phyloP scores from a whole-genome alignment of 2,113 vertebrate species.

The Pomatostomus ruficeps region DNA sequence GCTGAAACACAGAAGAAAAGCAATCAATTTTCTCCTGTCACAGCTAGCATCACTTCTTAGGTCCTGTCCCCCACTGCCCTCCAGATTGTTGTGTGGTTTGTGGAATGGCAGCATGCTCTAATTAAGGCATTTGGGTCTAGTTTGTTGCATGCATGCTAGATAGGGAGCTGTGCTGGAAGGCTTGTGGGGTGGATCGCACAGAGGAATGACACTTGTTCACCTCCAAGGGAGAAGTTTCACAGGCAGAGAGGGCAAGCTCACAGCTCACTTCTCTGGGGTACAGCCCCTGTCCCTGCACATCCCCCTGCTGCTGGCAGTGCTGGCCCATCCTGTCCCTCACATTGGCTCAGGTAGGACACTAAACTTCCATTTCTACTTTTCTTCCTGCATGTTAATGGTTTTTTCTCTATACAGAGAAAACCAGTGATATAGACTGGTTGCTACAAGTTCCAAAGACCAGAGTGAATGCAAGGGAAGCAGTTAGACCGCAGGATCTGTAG shows the following conservation, averaged over 20 bases:
- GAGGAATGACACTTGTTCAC: background rate
- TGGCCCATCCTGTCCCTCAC: fast-evolving
- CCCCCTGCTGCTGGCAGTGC: background rate
- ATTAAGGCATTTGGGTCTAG: background rate
- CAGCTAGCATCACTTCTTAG: background rate
- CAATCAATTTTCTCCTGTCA: background rate
- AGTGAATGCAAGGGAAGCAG: background rate
- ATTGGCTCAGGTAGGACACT: background rate
- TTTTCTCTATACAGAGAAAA: background rate
- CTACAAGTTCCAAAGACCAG: background rate
- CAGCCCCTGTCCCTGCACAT: background rate
- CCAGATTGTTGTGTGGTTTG: background rate
- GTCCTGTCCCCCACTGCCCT: background rate
- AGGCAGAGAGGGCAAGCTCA: background rate
- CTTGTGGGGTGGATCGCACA: background rate
- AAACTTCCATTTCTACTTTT: background rate
- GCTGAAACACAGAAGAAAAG: background rate
- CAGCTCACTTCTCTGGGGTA: background rate
- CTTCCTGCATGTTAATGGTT: background rate
- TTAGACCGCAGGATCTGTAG: background rate
- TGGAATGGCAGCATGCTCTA: background rate
- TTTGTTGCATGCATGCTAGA: background rate
- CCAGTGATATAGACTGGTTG: background rate
- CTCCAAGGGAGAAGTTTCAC: background rate
- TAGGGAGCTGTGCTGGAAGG: background rate